These are phyloP conservation scores for Eugnorisma glareosa DNA, from an alignment of 2,888 invertebrate species.

Conservation along the genomic window DNA sequence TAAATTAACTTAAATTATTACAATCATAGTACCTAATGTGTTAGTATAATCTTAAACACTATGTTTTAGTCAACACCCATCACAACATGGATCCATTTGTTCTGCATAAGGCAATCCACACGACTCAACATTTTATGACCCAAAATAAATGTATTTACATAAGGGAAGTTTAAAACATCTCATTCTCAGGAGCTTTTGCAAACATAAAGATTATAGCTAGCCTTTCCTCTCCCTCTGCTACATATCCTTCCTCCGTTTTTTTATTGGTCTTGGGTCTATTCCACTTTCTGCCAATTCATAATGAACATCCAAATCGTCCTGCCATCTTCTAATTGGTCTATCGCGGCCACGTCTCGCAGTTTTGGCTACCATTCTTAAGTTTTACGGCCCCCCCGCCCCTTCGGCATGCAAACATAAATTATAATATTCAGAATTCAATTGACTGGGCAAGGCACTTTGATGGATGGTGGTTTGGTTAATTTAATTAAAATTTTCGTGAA, in stretches of 20 bases:
- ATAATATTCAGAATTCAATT: slow-evolving; percentile 27
- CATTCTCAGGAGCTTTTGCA: background rate
- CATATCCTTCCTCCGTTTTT: background rate
- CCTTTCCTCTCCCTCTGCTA: background rate
- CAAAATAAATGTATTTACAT: no score
- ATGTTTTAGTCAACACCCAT: no score
- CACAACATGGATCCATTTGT: no score
- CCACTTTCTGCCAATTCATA: background rate
- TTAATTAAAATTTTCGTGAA: slow-evolving; percentile 32
- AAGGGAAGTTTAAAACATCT: no score
- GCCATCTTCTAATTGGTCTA: background rate
- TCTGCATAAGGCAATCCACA: no score
- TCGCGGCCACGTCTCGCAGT: background rate
- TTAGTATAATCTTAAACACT: no score
- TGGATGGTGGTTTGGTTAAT: slow-evolving; percentile 33
- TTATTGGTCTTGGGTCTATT: background rate
- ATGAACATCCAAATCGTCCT: background rate
- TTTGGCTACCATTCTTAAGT: background rate
- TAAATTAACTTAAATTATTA: no score
- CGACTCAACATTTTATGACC: no score
- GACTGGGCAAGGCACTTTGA: slow-evolving; percentile 32
- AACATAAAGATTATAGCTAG: background rate
- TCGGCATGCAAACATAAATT: background rate
- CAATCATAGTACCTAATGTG: no score
- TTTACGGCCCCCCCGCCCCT: background rate